Base-by-base conservation (phyloP, 2,797 vertebrate genomes). In the Chromis chromis region DNA sequence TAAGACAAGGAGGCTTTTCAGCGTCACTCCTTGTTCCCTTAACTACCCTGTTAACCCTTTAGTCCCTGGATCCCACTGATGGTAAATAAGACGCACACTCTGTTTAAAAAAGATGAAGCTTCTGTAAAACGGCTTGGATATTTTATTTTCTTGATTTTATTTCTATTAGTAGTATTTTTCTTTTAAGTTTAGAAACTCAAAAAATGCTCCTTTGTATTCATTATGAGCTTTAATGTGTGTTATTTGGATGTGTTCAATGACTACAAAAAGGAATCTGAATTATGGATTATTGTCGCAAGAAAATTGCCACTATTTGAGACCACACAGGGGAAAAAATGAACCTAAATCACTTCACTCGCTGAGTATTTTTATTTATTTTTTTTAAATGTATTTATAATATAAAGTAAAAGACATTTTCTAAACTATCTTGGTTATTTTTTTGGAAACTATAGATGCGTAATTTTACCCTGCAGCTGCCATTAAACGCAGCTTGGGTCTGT, bases 1-100 rank as follows among this genome's bases (percentile, higher is more conserved):
- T 28, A 52, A 69, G 6, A 76, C 54, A 75, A 74, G 28, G 57
- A 12, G 57, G 9, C 28, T 46, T 14, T 64, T 77, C 28, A 40
- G 28, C 1, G 28, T 14, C 11, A 27, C 25, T 46, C 46, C 48
- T 69, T 76, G 48, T 17, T 48, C 46, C 16, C n/a, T 44, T 28
- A 25, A 46, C 17, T 54, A 19, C 22, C 40, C 9, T 11, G 19
- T 70, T 67, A 77, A 76, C 74, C 49, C 22, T 56, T 64, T 53
- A 61, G 6, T 21, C 13, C 57, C 61, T 39, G 39, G 10, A 48
- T 66, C 42, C 33, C 1, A 59, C 59, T 16, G 19, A 25, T 39
- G 58, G 25, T 50, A 11, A 24, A 27, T 44, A 12, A 31, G 19
- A 21, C 22, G n/a, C 19, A 19, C n/a, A 25, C 21, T 42, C 14